phyloP scores from a whole-genome alignment of 2,888 invertebrate species.

The Drosophila phalerata region DNA sequence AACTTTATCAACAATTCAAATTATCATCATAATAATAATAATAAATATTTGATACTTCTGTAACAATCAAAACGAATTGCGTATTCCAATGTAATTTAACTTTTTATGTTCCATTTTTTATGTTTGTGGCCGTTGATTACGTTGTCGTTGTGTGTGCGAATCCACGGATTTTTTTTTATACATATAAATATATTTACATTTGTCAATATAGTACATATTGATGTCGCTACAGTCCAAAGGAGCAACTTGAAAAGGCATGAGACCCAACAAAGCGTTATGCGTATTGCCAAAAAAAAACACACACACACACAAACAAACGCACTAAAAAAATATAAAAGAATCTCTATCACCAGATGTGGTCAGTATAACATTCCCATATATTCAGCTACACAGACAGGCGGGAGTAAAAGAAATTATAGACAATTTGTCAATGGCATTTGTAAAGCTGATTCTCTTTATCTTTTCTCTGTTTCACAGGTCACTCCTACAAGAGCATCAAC shows the following conservation, averaged over 20 bases:
- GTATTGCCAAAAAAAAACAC: constrained; percentile 43
- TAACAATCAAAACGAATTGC: constrained; percentile 35
- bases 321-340: background rate
- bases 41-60: constrained; percentile 44
- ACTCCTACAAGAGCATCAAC: constrained; percentile 92
- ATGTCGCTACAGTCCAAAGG: constrained; percentile 10
- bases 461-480: constrained; percentile 87
- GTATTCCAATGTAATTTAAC: constrained; percentile 50
- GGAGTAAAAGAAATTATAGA: constrained; percentile 14
- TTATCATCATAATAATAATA: constrained; percentile 5
- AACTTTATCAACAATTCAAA: constrained; percentile 40
- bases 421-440: constrained; percentile 45
- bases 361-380: background rate
- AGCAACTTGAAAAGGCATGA: constrained; percentile 56
- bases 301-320: background rate
- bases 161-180: constrained; percentile 45
- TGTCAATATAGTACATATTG: constrained; percentile 40
- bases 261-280: constrained; percentile 39
- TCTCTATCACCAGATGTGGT: constrained; percentile 18
- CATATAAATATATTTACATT: constrained; percentile 60
- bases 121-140: constrained; percentile 17
- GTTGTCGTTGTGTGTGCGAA: constrained; percentile 19
- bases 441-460: constrained; percentile 34
- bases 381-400: constrained; percentile 6
- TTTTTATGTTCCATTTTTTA: constrained; percentile 50